phyloP scores from a whole-genome alignment of 1,140 invertebrate genomes.

The Mercenaria mercenaria region DNA sequence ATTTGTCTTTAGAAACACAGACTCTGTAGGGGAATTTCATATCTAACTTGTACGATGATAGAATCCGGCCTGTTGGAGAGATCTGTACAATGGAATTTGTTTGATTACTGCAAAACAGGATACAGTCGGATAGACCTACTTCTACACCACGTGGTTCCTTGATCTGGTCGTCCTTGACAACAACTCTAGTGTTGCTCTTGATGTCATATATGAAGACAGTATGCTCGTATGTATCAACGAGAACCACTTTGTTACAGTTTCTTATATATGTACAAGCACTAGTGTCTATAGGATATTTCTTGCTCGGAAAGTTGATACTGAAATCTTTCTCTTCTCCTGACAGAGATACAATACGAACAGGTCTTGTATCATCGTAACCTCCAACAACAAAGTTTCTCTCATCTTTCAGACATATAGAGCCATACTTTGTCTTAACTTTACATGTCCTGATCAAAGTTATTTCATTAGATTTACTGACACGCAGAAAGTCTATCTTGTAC shows the following conservation, averaged over 20 bases:
- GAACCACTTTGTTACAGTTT: background rate
- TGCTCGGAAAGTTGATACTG: background rate
- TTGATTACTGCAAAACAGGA: no score
- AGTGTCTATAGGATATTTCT: background rate
- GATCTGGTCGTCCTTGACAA: background rate
- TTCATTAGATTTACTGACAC: background rate
- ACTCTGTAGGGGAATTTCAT: background rate
- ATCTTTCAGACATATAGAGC: background rate
- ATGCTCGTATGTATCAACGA: background rate
- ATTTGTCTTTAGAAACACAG: background rate
- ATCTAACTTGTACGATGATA: background rate
- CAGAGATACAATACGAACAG: background rate
- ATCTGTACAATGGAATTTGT: constrained; percentile 27
- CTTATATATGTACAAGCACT: constrained; percentile 6
- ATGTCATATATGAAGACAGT: constrained; percentile 3
- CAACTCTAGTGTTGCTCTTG: background rate
- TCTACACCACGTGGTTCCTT: constrained; percentile 23
- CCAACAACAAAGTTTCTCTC: background rate
- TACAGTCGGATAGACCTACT: background rate
- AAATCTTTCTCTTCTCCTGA: constrained; percentile 1
- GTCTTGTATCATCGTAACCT: background rate
- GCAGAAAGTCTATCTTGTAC: background rate
- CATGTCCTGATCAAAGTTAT: background rate
- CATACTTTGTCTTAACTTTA: background rate
- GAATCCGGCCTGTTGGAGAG: background rate